Evolutionary conservation across 1,140 invertebrate genomes (phyloP).

Genomic region (honey bee (Apis mellifera)): DNA sequence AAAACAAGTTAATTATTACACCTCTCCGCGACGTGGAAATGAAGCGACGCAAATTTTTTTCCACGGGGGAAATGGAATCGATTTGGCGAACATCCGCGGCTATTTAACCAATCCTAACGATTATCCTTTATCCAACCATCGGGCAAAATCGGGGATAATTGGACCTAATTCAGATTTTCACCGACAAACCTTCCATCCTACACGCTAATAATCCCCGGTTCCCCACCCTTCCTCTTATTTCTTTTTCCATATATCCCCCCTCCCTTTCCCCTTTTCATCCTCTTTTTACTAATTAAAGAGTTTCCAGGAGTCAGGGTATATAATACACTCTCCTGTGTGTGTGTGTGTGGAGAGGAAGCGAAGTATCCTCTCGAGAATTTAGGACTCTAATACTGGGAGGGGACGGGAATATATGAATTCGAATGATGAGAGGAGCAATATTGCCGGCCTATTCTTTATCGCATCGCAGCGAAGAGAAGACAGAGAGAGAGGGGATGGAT

Average conservation of each 20-base stretch:
- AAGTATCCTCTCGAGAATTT: constrained; percentile 66
- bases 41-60: not conserved
- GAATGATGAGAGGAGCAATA: constrained; percentile 65
- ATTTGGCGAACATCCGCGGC: not conserved
- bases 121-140: constrained; percentile 7
- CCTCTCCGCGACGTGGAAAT: not conserved
- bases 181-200: not conserved
- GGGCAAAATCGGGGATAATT: constrained; percentile 29
- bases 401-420: constrained; percentile 67
- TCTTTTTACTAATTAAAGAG: constrained; percentile 57
- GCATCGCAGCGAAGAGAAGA: constrained; percentile 66
- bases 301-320: constrained; percentile 32
- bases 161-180: constrained; percentile 15
- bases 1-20: not conserved
- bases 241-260: not conserved
- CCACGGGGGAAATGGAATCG: not conserved
- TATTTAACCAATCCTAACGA: constrained; percentile 8
- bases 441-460: constrained; percentile 64
- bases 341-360: constrained; percentile 9
- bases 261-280: not conserved
- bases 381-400: constrained; percentile 64
- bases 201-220: constrained; percentile 7
- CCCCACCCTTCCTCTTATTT: not conserved
- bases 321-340: constrained; percentile 41
- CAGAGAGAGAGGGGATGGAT: constrained; percentile 1